A percentile compares a stretch with the other conserved stretches of the same genome.
Conservation (phyloP, 1,140 invertebrate genomes). For the Matsumurasca onukii region DNA sequence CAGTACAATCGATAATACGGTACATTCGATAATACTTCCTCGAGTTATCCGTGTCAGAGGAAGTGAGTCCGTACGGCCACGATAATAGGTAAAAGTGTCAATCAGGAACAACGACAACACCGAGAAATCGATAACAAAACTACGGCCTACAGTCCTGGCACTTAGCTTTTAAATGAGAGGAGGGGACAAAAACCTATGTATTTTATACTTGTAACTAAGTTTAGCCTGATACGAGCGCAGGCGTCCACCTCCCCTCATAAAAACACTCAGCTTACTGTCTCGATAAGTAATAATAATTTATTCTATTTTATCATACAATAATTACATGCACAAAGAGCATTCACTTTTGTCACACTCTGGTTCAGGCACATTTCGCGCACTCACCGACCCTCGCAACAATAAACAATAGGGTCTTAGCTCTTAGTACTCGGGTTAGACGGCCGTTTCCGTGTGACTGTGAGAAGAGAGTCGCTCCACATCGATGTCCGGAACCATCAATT, state of each 20-base stretch:
- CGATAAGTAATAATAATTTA: slow-evolving; percentile 30
- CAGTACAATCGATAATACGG: slow-evolving; percentile 32
- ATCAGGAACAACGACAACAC: slow-evolving; percentile 40
- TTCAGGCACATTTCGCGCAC: slow-evolving; percentile 22
- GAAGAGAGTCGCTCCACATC: slow-evolving; percentile 87
- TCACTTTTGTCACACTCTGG: slow-evolving; percentile 19
- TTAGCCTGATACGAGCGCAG: slow-evolving; percentile 36
- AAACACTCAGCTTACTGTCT: slow-evolving; percentile 34
- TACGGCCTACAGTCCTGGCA: slow-evolving; percentile 31
- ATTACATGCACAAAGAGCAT: slow-evolving; percentile 42
- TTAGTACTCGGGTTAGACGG: slow-evolving; percentile 62
- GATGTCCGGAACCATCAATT: slow-evolving; percentile 84
- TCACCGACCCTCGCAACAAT: slow-evolving; percentile 33
- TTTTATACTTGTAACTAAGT: slow-evolving; percentile 35
- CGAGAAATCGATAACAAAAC: slow-evolving; percentile 41
- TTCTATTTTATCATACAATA: slow-evolving; percentile 41
- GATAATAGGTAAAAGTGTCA: slow-evolving; percentile 35
- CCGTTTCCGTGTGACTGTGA: slow-evolving; percentile 91
- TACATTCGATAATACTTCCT: slow-evolving; percentile 37
- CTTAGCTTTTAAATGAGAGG: slow-evolving; percentile 34
- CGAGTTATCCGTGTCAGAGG: slow-evolving; percentile 20
- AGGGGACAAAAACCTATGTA: slow-evolving; percentile 33
- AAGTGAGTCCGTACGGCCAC: slow-evolving; percentile 18
- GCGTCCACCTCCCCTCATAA: slow-evolving; percentile 21
- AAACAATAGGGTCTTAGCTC: slow-evolving; percentile 32